Percentiles rank a stretch among this genome's conserved stretches.
phyloP scores from a whole-genome alignment of 2,797 vertebrate species.

The Acanthornis magna region DNA sequence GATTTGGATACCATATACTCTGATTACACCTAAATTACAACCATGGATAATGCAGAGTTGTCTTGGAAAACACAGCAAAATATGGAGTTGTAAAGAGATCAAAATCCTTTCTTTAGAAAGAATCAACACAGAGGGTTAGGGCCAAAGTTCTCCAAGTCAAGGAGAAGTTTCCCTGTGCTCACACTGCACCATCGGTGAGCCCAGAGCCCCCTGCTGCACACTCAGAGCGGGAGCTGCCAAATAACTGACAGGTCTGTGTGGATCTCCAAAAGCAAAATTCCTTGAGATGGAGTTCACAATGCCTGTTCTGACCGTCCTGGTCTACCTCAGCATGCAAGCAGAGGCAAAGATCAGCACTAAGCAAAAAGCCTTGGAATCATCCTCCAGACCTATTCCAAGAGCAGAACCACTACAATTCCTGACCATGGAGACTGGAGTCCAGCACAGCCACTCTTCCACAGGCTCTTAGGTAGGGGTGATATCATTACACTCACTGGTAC shows the following conservation, averaged over 20 bases:
- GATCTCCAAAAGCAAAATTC: background rate
- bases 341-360: background rate
- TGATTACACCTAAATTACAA: background rate
- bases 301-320: background rate
- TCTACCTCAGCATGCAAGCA: background rate
- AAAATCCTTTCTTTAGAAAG: background rate
- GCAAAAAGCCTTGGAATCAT: background rate
- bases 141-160: background rate
- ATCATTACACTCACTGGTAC: background rate
- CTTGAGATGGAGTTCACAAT: background rate
- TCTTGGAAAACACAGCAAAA: background rate
- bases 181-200: background rate
- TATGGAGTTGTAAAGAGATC: background rate
- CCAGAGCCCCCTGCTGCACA: background rate
- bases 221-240: background rate
- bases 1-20: background rate
- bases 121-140: background rate
- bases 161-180: background rate
- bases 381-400: background rate
- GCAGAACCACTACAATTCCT: background rate
- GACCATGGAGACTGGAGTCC: background rate
- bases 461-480: background rate
- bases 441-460: background rate
- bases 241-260: background rate
- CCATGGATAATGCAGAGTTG: background rate